Conservation (phyloP, 2,888 invertebrate genomes). For the Acleris sparsana region DNA sequence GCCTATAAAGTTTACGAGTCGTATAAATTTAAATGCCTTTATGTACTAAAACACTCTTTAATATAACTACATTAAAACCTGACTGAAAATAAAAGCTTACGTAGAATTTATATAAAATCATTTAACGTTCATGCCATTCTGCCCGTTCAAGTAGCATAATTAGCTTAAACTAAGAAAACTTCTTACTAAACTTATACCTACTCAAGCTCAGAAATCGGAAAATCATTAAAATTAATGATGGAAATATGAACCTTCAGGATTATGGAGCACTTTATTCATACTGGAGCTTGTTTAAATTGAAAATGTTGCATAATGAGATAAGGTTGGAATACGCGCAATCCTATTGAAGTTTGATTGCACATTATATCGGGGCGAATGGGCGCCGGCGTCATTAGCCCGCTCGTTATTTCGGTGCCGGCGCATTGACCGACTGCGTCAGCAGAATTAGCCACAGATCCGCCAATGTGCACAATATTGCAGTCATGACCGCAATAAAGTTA, state of each 20-base stretch:
- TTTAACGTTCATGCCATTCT: too few species aligned
- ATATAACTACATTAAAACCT: too few species aligned
- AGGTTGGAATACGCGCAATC: conserved; percentile 45
- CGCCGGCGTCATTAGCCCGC: conserved; percentile 71
- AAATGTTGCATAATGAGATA: conserved; percentile 40
- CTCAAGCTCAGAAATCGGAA: too few species aligned
- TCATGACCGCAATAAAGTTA: conserved; percentile 66
- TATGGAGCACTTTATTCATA: conserved; percentile 6
- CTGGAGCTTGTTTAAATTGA: conserved; percentile 27
- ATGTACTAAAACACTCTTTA: too few species aligned
- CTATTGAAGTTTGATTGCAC: conserved; percentile 60
- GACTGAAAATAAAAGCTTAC: too few species aligned
- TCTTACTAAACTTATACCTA: too few species aligned
- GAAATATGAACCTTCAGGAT: background rate
- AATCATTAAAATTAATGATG: too few species aligned
- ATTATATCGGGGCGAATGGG: conserved; percentile 55
- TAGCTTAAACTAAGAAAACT: too few species aligned
- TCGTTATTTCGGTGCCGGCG: conserved; percentile 71
- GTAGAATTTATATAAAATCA: too few species aligned
- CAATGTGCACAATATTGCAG: conserved; percentile 59
- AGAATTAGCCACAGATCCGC: conserved; percentile 71
- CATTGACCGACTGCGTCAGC: conserved; percentile 70
- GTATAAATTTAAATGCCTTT: too few species aligned
- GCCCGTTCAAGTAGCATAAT: too few species aligned
- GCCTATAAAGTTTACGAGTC: too few species aligned